Conservation (phyloP, 2,113 vertebrate species). For the Aix galericulata region DNA sequence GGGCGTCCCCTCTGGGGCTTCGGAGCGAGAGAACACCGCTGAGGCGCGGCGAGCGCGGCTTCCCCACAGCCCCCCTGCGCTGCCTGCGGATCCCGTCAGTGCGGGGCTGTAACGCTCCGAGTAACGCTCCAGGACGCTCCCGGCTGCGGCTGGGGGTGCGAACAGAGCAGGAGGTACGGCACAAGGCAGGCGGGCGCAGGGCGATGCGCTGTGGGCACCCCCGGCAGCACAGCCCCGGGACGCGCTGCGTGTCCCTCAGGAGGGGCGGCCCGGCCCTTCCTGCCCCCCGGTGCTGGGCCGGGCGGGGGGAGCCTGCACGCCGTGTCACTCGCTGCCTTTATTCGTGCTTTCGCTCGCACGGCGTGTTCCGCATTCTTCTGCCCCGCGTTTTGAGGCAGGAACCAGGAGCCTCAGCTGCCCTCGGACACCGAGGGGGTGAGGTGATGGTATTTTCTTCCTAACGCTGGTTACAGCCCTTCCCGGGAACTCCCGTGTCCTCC, state of each 20-base stretch:
- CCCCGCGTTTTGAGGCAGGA: not conserved
- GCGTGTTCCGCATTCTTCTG: not conserved
- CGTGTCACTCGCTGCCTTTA: accelerated
- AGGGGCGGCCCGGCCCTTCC: not conserved
- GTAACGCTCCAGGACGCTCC: no score
- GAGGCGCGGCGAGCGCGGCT: no score
- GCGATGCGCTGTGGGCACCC: accelerated
- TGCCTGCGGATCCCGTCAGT: no score
- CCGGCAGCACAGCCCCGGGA: no score
- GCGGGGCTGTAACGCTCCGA: no score
- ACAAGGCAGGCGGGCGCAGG: no score
- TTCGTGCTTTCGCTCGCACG: not conserved
- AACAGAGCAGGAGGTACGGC: accelerated
- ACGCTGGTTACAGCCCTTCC: not conserved
- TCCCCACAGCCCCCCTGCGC: no score
- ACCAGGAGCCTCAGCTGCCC: not conserved
- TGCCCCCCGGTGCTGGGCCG: accelerated
- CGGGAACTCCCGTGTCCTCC: not conserved
- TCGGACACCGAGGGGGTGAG: not conserved
- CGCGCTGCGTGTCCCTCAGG: not conserved
- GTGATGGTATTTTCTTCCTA: not conserved
- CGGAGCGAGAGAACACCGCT: no score
- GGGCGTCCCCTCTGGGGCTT: no score
- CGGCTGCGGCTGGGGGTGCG: not conserved
- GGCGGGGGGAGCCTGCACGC: not conserved